Evolutionary conservation across 2,113 vertebrate species (phyloP).

Genomic region (Epinephelus lanceolatus): DNA sequence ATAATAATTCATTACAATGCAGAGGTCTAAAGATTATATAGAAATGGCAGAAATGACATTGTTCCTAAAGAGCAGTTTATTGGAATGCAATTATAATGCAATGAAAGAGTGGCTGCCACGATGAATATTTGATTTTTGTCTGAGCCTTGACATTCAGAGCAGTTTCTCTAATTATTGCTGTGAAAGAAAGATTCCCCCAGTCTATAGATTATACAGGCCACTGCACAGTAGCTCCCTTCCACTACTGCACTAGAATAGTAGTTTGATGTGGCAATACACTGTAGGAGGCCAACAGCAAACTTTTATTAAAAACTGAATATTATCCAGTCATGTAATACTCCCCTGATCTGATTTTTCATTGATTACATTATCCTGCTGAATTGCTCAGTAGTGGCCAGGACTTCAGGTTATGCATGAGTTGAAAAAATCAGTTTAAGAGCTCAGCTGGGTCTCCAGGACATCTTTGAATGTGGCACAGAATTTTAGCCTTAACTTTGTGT

Average conservation of each 20-base stretch:
- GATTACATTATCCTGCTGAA: not conserved
- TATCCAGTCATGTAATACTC: not conserved
- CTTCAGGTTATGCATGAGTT: not conserved
- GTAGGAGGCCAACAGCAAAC: not conserved
- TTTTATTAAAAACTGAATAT: not conserved
- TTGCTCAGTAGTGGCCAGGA: not conserved
- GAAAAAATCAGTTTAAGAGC: not conserved
- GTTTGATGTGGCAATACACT: not conserved
- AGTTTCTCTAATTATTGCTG: slow-evolving; percentile 24
- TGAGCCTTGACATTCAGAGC: slow-evolving; percentile 29
- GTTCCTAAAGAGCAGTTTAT: slow-evolving; percentile 44
- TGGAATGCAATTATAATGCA: slow-evolving; percentile 46
- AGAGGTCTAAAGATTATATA: slow-evolving; percentile 34
- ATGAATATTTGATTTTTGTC: slow-evolving; percentile 34
- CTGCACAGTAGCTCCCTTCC: not conserved
- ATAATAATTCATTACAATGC: slow-evolving; percentile 57
- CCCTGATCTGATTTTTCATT: not conserved
- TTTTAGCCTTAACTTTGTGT: not conserved
- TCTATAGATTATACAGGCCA: slow-evolving; percentile 4
- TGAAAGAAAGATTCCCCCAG: not conserved
- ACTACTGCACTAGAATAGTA: slow-evolving; percentile 9
- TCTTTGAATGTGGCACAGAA: not conserved
- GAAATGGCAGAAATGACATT: slow-evolving; percentile 41
- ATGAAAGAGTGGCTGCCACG: not conserved
- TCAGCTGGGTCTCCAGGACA: not conserved